phyloP scores from a whole-genome alignment of 2,797 vertebrate species.

The Brachymystax lenok region DNA sequence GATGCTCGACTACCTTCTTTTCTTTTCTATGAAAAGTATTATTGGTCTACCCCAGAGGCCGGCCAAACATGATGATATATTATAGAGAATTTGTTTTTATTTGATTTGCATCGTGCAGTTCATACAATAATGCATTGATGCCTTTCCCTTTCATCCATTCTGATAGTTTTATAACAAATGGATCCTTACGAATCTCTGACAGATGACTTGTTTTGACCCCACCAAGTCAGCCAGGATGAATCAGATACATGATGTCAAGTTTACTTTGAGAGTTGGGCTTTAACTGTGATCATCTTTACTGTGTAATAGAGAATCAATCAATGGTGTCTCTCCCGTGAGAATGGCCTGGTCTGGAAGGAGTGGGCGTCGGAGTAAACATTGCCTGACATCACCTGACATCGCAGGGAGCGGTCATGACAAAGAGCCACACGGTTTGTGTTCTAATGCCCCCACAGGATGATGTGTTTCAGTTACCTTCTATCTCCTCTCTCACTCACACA shows the following conservation, averaged over 20 bases:
- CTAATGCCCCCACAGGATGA: constrained; percentile 37
- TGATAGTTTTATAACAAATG: constrained; percentile 27
- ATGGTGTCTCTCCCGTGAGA: constrained; percentile 2
- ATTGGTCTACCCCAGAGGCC: not conserved
- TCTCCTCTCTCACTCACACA: not conserved
- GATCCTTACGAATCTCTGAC: constrained; percentile 25
- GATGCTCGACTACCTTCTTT: not conserved
- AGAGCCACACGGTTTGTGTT: constrained; percentile 38
- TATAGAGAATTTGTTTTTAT: not conserved
- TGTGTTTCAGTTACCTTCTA: constrained; percentile 25
- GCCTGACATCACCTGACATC: constrained; percentile 20
- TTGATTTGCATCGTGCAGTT: not conserved
- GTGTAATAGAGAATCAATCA: constrained; percentile 48
- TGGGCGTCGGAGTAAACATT: constrained; percentile 39
- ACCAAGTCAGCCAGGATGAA: constrained; percentile 24
- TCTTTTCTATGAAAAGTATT: not conserved
- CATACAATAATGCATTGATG: not conserved
- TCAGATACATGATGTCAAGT: constrained; percentile 43
- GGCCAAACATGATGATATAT: constrained; percentile 35
- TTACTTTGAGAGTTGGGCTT: constrained; percentile 18
- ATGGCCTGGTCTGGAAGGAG: constrained; percentile 24
- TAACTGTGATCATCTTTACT: constrained; percentile 35
- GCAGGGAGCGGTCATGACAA: constrained; percentile 23
- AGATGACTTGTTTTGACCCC: constrained; percentile 19
- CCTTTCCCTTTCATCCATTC: not conserved